phyloP scores from a whole-genome alignment of 2,113 vertebrate genomes.

The Rhynchopsitta pachyrhyncha region DNA sequence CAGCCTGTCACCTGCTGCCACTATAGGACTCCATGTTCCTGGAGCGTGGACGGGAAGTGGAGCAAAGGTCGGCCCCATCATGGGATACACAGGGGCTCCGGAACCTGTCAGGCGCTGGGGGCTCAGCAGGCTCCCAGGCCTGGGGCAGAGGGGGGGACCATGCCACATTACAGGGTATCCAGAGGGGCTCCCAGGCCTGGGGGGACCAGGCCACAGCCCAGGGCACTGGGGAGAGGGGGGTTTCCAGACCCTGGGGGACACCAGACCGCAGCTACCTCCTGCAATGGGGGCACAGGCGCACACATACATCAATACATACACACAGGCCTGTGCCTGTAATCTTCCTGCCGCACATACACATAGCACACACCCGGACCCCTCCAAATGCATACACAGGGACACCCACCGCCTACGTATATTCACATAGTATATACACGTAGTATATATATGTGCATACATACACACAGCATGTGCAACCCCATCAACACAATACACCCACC shows the following conservation, averaged over 20 bases:
- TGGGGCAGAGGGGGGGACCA: not conserved
- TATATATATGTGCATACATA: too few species aligned
- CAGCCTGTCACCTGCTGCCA: not conserved
- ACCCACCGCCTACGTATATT: too few species aligned
- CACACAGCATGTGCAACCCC: fast-evolving
- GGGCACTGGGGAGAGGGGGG: not conserved
- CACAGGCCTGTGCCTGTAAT: fast-evolving
- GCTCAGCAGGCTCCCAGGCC: not conserved
- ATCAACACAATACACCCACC: fast-evolving
- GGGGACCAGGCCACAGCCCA: not conserved
- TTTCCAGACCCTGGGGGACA: not conserved
- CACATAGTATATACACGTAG: not conserved
- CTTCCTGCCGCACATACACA: fast-evolving
- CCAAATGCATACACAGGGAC: fast-evolving
- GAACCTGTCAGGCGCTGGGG: too few species aligned
- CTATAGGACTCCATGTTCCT: fast-evolving
- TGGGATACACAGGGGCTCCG: too few species aligned
- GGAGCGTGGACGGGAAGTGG: fast-evolving
- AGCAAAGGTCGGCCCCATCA: not conserved
- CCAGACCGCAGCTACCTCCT: not conserved
- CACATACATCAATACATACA: fast-evolving
- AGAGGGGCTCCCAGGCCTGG: not conserved
- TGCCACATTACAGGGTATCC: not conserved
- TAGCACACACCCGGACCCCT: not conserved
- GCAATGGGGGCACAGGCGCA: fast-evolving